Conservation (phyloP, 2,113 vertebrate species). For the Meles meles region DNA sequence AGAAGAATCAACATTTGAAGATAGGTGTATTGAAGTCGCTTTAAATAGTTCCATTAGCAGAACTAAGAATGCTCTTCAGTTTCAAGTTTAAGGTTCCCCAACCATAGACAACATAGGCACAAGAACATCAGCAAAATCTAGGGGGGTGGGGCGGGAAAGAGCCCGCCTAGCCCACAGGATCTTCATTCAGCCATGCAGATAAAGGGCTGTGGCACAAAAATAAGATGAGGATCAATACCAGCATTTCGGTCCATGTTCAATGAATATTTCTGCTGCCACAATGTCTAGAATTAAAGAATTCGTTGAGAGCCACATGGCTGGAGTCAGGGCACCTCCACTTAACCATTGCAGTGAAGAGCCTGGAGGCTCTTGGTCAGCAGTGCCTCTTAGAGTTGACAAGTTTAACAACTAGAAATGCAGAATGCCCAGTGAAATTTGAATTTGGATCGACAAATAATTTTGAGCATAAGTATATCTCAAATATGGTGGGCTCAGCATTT, state of each 20-base stretch:
- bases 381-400: not conserved
- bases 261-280: not conserved
- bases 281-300: not conserved
- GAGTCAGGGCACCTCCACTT: not conserved
- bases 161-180: not conserved
- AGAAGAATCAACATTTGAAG: not conserved
- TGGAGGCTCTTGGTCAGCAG: not conserved
- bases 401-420: not conserved
- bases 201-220: not conserved
- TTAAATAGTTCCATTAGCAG: slow-evolving; percentile 8
- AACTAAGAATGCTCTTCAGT: not conserved
- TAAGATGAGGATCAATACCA: not conserved
- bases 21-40: not conserved
- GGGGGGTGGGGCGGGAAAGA: not conserved
- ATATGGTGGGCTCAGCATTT: not conserved
- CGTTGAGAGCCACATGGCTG: not conserved
- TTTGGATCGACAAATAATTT: not conserved
- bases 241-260: not conserved
- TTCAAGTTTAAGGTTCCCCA: not conserved
- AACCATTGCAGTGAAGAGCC: not conserved
- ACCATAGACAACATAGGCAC: not conserved
- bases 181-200: not conserved
- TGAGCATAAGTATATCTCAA: not conserved
- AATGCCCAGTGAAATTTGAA: not conserved
- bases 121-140: not conserved